These are phyloP conservation scores for Phortica okadai DNA, from an alignment of 2,888 invertebrate species.

Conservation along the genomic window DNA sequence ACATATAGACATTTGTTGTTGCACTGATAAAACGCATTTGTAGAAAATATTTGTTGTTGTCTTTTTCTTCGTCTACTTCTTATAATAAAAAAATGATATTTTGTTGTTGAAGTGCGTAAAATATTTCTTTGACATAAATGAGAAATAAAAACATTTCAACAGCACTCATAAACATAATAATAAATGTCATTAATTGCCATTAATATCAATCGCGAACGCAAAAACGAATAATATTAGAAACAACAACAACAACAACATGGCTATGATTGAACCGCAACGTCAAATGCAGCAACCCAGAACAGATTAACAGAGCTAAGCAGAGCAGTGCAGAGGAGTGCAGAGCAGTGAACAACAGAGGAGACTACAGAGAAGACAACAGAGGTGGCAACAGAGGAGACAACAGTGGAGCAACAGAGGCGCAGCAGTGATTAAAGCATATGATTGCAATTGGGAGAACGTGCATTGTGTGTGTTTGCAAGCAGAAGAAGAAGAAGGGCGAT, in stretches of 20 bases:
- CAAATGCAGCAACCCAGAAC: slow-evolving; percentile 46
- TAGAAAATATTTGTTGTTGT: too few relatives aligned
- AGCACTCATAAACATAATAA: slow-evolving; percentile 36
- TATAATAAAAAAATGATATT: too few relatives aligned
- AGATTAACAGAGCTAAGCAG: slow-evolving; percentile 40
- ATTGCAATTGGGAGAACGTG: slow-evolving; percentile 12
- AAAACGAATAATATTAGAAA: slow-evolving; percentile 39
- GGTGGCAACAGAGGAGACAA: too few relatives aligned
- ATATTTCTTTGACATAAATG: not conserved
- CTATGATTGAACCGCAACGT: slow-evolving; percentile 46
- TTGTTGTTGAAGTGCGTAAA: slow-evolving; percentile 32
- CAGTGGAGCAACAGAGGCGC: not conserved
- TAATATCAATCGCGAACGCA: slow-evolving; percentile 53
- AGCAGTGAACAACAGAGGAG: too few relatives aligned
- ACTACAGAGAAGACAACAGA: not conserved
- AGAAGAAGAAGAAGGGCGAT: too few relatives aligned
- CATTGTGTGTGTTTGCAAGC: not conserved
- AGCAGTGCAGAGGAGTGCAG: slow-evolving; percentile 2
- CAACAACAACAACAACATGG: not conserved
- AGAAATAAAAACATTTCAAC: not conserved
- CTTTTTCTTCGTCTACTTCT: too few relatives aligned
- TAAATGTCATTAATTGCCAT: slow-evolving; percentile 49
- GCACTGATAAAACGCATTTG: too few relatives aligned
- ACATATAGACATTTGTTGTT: too few relatives aligned
- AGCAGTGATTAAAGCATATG: slow-evolving; percentile 15